Evolutionary conservation across 2,888 invertebrate species (phyloP), one percentile per base, ranked within the genome.

Genomic region (Tetheella fluctuosa): DNA sequence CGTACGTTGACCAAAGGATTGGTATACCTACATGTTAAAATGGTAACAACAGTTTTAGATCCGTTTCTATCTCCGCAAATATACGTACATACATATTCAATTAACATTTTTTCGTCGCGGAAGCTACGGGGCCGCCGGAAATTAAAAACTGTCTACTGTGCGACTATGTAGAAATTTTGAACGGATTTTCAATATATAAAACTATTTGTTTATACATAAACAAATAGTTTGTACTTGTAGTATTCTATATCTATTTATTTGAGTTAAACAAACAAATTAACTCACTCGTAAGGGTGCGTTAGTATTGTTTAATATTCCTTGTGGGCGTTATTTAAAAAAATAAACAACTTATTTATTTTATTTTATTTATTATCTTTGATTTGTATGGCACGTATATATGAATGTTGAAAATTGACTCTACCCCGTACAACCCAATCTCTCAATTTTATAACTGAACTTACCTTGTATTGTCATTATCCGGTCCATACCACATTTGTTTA

Each of bases 21-120:
- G 5, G n/a, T 15, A 42, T 2, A 20, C 0, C 69, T 74, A 70
- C 67, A 69, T 71, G 69, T 71, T 71, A 62, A 64, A 73, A 71
- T 68, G 64, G 66, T 65, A 70, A 65, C 63, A 69, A 71, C 61
- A 65, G 76, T 74, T 75, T 74, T 71, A 71, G 70, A 74, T 72
- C 71, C 74, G 72, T 76, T 74, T 75, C 71, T 75, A 78, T 76
- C 69, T 73, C 73, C 71, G 72, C 65, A 67, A 74, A 75, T 73
- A 75, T 73, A 77, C 71, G 74, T 83, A 82, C 80, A 79, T 77
- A 87, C 80, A 80, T 77, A 87, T 88, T 89, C 88, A 90, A 90
- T 91, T 87, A 90, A 88, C 85, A 89, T 81, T 89, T 90, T 90
- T 90, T 89, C 86, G 82, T 77, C 77, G 80, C 85, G 89, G 86